Base-by-base conservation (phyloP, 2,888 invertebrate genomes). In the Sesia bembeciformis region DNA sequence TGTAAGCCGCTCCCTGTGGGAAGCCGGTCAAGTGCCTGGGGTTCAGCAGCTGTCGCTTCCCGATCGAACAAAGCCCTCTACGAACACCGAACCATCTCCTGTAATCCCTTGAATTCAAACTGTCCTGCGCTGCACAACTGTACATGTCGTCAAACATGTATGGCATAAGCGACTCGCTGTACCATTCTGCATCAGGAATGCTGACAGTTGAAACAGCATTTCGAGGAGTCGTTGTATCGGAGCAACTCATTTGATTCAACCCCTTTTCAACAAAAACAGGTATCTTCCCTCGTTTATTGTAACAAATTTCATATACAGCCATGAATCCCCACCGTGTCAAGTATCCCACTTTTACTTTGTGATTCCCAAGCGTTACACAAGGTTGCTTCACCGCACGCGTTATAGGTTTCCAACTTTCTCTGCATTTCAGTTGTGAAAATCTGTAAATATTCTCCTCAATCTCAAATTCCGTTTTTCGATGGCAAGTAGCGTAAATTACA, bases 1-100 rank as follows among this genome's bases (percentile, higher is more conserved):
- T 70, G 54, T 66, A 78, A 0, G 76, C 70, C 0, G 76, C 62
- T 5, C 61, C 57, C 56, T 75, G 72, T 0, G 78, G 59, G 4
- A 76, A n/a, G 0, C 81, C 83, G 3, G 71, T 72, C 3, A 58
- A 54, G 56, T 81, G 75, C 7, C 54, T 64, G 3, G 79, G 59
- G 58, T 60, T 76, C 3, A 83, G 71, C 8, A 84, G 62, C 54
- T 76, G 79, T 49, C 74, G 67, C 52, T 65, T 72, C 3, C 56
- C 62, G 57, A 75, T 83, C 53, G 81, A 77, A 55, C 81, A 83
- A 4, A 58, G 4, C 5, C 46, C 23, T 46, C 8, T 8, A 8
- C 46, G 7, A 46, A 5, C 53, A 49, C 67, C 66, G 40, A 71
- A 66, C 51, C 57, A 56, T 56, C 38, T 61, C 3, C 60, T 53